phyloP scores from a whole-genome alignment of 2,797 vertebrate genomes.

The Melanotaenia nigrans region DNA sequence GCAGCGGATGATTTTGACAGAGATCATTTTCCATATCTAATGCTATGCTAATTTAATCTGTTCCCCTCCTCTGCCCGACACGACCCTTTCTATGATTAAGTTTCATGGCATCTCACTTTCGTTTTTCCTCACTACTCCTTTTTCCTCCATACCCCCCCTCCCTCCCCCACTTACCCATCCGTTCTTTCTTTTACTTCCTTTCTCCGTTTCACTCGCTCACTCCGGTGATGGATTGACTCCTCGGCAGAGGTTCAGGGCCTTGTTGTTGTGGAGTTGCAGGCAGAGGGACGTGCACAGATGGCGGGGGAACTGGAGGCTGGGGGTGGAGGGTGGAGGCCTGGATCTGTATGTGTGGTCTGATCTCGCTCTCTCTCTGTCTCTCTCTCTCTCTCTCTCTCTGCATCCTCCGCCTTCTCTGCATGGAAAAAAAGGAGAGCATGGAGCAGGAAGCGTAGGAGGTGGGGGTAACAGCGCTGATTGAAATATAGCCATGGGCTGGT shows the following conservation, averaged over 20 bases:
- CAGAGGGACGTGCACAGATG: conserved; percentile 71
- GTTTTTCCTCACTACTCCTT: conserved; percentile 73
- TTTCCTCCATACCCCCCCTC: conserved; percentile 17
- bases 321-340: conserved; percentile 70
- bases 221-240: conserved; percentile 90
- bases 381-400: conserved; percentile 31
- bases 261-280: conserved; percentile 79
- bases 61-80: conserved; percentile 95
- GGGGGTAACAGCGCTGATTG: conserved; percentile 73
- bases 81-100: conserved; percentile 99
- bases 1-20: conserved; percentile 99
- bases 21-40: conserved; percentile 99
- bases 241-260: conserved; percentile 81
- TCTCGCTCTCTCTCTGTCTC: conserved; percentile 35
- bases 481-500: conserved; percentile 74
- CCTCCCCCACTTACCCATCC: conserved; percentile 7
- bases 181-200: conserved; percentile 44
- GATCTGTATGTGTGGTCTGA: conserved; percentile 77
- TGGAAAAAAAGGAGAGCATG: conserved; percentile 59
- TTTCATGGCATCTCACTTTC: conserved; percentile 91
- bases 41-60: conserved; percentile 99
- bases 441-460: conserved; percentile 74
- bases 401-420: conserved; percentile 58
- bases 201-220: conserved; percentile 55
- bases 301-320: conserved; percentile 65